Percentiles rank a stretch among this genome's conserved stretches.
Conservation (phyloP, 2,113 vertebrate species). For the Bubo scandiacus region DNA sequence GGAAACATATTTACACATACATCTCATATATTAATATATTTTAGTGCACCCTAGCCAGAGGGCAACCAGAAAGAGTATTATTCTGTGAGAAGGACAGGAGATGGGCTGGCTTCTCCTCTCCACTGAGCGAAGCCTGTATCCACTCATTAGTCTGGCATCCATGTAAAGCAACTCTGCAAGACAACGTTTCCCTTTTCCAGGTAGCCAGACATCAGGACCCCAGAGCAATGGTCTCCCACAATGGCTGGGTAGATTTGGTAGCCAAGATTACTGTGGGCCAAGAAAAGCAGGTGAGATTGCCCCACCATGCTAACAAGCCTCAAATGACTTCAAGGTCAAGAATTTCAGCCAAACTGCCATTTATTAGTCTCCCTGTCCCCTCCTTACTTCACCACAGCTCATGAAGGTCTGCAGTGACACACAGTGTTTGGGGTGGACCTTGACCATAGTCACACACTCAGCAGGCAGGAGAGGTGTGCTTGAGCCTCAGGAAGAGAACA, state of each 20-base stretch:
- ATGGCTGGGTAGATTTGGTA: not conserved
- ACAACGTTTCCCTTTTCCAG: not conserved
- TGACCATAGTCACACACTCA: not conserved
- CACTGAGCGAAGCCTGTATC: not conserved
- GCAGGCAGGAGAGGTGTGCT: not conserved
- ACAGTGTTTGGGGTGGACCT: not conserved
- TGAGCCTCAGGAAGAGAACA: not conserved
- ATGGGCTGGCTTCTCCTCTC: conserved; percentile 16
- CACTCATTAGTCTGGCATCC: not conserved
- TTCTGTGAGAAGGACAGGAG: conserved; percentile 57
- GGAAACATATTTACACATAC: conserved; percentile 46
- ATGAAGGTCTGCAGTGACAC: not conserved
- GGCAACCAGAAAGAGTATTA: conserved; percentile 60
- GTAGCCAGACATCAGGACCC: not conserved
- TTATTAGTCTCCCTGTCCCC: not conserved
- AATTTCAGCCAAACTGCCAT: not conserved
- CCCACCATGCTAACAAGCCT: not conserved
- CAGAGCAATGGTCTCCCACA: not conserved
- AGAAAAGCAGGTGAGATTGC: not conserved
- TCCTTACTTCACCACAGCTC: not conserved
- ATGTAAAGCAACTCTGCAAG: not conserved
- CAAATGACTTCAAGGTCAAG: not conserved
- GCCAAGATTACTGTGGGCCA: not conserved
- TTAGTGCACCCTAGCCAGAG: conserved; percentile 77
- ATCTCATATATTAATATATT: conserved; percentile 73